Evolutionary conservation across 2,797 vertebrate species (phyloP).

Genomic region (Brachymystax lenok): DNA sequence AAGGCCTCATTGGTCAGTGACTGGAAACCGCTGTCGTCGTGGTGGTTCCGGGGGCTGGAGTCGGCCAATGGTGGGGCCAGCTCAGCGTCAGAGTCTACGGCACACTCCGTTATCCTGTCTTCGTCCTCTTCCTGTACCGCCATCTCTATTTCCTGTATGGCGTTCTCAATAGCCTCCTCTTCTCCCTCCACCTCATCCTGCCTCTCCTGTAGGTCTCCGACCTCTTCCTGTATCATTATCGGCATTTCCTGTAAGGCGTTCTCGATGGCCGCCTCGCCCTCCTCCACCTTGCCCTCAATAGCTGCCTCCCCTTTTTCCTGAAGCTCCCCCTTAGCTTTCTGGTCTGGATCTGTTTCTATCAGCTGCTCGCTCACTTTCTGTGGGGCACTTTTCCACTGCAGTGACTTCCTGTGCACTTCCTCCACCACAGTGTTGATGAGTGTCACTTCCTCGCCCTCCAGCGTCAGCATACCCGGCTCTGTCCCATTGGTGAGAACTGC

Average conservation of each 20-base stretch:
- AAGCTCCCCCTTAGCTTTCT: conserved; percentile 26
- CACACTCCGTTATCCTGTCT: conserved; percentile 24
- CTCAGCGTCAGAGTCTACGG: conserved; percentile 36
- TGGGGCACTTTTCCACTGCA: conserved; percentile 30
- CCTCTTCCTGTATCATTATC: conserved; percentile 50
- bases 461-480: conserved; percentile 29
- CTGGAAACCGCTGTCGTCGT: conserved; percentile 59
- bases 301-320: conserved; percentile 25
- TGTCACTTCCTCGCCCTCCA: conserved; percentile 59
- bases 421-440: conserved; percentile 52
- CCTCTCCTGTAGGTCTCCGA: conserved; percentile 6
- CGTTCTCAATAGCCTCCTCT: conserved; percentile 43
- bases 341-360: conserved; percentile 30
- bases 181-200: conserved; percentile 27
- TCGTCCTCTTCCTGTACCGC: conserved; percentile 46
- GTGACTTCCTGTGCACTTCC: conserved; percentile 40
- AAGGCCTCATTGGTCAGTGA: conserved; percentile 51
- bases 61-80: conserved; percentile 18
- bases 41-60: conserved; percentile 33
- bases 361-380: conserved; percentile 53
- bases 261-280: conserved; percentile 45
- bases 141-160: conserved; percentile 56
- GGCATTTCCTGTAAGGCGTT: conserved; percentile 55
- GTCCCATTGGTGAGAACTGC: conserved; percentile 56
- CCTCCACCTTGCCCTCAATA: conserved; percentile 11